Percentiles rank a stretch among this genome's conserved stretches.
phyloP scores from a whole-genome alignment of 64 coral and sea anemone genomes.

The Acropora yongei region DNA sequence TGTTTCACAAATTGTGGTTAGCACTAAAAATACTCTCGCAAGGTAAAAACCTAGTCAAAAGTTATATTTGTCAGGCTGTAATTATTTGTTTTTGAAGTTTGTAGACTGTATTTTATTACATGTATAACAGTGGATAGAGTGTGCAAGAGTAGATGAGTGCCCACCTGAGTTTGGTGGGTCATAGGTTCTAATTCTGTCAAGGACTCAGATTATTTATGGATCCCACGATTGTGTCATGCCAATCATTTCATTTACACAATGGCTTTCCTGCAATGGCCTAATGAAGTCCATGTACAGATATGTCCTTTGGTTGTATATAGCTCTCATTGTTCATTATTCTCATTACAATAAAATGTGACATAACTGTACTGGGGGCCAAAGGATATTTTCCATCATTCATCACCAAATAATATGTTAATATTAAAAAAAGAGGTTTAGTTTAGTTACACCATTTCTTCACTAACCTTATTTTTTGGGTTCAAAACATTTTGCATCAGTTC shows the following conservation, averaged over 20 bases:
- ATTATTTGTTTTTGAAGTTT: too few relatives aligned
- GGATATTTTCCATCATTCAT: background rate
- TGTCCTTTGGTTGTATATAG: background rate
- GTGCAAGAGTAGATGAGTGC: background rate
- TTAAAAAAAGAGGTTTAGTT: constrained; percentile 4
- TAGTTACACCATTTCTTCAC: background rate
- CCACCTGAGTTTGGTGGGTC: background rate
- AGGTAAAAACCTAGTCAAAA: background rate
- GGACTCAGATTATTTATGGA: background rate
- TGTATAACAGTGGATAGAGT: background rate
- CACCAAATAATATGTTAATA: constrained; percentile 25
- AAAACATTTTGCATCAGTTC: background rate
- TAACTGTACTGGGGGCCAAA: background rate
- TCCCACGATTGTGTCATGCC: background rate
- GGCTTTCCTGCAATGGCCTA: background rate
- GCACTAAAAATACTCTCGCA: background rate
- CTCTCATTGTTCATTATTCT: background rate
- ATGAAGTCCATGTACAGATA: background rate
- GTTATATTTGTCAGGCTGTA: background rate
- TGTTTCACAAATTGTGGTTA: background rate
- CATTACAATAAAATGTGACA: background rate
- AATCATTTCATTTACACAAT: constrained; percentile 6
- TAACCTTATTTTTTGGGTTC: background rate
- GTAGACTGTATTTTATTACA: too few relatives aligned
- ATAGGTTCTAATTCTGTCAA: constrained; percentile 3